Evolutionary conservation across 1,140 invertebrate species (phyloP).

Genomic region (Zeugodacus cucurbitae): DNA sequence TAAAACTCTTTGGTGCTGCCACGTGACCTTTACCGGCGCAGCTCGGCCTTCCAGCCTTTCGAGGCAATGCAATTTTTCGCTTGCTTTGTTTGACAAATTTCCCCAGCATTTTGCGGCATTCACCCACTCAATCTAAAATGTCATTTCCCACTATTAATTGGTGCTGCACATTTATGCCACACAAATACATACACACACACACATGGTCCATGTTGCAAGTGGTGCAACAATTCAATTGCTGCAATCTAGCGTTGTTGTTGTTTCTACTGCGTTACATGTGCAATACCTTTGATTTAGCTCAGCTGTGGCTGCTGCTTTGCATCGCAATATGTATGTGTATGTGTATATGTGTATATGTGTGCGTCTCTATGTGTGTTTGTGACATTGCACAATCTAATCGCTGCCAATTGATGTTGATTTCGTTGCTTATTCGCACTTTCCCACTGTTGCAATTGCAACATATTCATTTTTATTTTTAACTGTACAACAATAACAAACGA

Average conservation of each 20-base stretch:
- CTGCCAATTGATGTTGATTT: constrained; percentile 32
- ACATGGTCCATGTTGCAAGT: background rate
- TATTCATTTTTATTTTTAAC: background rate
- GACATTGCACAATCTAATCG: constrained; percentile 36
- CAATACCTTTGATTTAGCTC: background rate
- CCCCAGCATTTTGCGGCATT: background rate
- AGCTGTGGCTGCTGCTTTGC: background rate
- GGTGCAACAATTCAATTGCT: background rate
- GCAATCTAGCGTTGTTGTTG: background rate
- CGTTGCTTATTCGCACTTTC: constrained; percentile 10
- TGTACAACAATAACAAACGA: background rate
- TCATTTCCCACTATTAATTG: background rate
- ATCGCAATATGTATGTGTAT: background rate
- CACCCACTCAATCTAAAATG: background rate
- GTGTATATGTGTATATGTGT: background rate
- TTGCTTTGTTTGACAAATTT: background rate
- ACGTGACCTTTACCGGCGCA: background rate
- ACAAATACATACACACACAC: background rate
- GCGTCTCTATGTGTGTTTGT: background rate
- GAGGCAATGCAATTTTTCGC: background rate
- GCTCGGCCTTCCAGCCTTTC: background rate
- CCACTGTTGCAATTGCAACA: constrained; percentile 12
- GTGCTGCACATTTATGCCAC: background rate
- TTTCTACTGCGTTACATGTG: background rate
- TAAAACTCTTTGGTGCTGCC: background rate